Conservation (phyloP, 2,113 vertebrate species). For the Aythya baeri region DNA sequence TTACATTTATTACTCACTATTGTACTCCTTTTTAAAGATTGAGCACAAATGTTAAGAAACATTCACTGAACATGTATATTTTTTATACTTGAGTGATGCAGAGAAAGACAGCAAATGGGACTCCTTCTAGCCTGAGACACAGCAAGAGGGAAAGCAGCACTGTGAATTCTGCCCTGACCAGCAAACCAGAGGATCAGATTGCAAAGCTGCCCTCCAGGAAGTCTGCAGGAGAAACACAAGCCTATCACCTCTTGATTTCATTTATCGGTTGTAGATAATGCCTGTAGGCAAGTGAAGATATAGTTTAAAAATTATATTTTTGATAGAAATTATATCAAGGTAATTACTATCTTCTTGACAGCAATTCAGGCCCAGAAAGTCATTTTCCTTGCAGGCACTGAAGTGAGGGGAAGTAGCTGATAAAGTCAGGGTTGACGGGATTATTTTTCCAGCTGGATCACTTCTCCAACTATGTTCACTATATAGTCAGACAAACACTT, state of each 20-base stretch:
- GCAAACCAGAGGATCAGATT: background rate
- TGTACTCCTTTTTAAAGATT: background rate
- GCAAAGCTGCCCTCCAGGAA: background rate
- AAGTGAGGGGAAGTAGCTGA: background rate
- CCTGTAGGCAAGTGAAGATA: background rate
- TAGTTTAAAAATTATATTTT: background rate
- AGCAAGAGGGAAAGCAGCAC: background rate
- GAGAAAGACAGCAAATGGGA: background rate
- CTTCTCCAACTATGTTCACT: background rate
- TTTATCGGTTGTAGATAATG: background rate
- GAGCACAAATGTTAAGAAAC: background rate
- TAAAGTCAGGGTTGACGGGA: background rate
- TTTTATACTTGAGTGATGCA: background rate
- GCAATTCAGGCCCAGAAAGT: background rate
- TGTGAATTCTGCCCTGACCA: background rate
- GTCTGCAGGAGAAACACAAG: background rate
- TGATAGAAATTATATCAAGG: background rate
- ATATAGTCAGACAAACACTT: background rate
- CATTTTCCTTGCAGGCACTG: background rate
- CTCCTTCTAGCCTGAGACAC: background rate
- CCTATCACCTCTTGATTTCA: background rate
- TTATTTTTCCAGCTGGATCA: constrained; percentile 31
- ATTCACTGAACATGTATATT: background rate
- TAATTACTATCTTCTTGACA: background rate
- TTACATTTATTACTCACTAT: background rate